Percentiles rank a stretch among this genome's conserved stretches.
These are phyloP conservation scores for Gortyna flavago DNA, from an alignment of 2,888 invertebrate species.

Conservation along the genomic window DNA sequence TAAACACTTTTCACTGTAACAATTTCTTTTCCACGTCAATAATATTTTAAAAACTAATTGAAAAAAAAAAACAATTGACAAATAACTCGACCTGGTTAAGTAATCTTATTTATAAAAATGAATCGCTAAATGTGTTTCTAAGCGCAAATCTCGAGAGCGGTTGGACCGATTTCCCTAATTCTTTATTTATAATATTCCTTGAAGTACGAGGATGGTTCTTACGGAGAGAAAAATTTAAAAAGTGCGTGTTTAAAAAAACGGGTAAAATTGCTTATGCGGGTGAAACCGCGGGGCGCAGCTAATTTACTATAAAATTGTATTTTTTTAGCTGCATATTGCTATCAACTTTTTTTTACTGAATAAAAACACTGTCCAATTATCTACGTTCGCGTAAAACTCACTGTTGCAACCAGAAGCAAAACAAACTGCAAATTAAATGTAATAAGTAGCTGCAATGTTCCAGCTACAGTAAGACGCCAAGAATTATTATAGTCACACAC, in stretches of 20 bases:
- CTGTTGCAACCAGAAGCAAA: neutral
- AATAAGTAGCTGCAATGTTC: slow-evolving; percentile 17
- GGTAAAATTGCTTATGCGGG: no score
- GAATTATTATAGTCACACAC: slow-evolving; percentile 38
- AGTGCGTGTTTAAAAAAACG: no score
- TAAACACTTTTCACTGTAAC: neutral
- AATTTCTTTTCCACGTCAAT: neutral
- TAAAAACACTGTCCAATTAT: neutral
- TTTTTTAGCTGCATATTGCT: neutral
- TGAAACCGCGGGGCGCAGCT: no score
- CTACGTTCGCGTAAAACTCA: neutral
- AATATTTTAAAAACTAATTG: neutral
- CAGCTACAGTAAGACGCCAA: slow-evolving; percentile 23
- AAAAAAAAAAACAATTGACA: no score
- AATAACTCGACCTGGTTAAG: neutral
- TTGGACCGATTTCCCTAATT: no score
- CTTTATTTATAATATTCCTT: no score
- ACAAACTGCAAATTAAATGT: slow-evolving; percentile 45
- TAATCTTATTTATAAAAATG: no score
- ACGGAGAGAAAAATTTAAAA: no score
- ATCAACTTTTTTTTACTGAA: neutral
- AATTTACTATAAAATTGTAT: no score
- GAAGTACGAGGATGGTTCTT: no score
- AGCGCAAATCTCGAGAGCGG: no score
- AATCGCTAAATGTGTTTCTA: no score